Evolutionary conservation across 1,140 invertebrate species (phyloP), one percentile per base, ranked within the genome.

Genomic region (Eriosoma lanigerum): DNA sequence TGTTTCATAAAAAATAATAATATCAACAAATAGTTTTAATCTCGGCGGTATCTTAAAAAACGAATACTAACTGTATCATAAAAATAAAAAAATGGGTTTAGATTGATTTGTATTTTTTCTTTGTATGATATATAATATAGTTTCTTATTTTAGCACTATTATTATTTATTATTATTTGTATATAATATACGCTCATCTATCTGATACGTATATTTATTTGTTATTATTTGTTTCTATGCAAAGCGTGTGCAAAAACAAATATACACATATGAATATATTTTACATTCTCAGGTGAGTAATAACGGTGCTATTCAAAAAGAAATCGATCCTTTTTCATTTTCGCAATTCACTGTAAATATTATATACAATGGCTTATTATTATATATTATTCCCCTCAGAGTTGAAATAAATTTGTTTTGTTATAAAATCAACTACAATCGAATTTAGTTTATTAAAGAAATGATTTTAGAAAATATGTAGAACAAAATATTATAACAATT

Each of bases 401-500:
- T 66, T 44, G n/a, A n/a, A n/a, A 66, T 44, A 66, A 64, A 17
- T 64, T 64, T 12, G 26, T 64, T 64, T n/a, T n/a, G n/a, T 32
- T 64, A 32, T 32, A 32, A 64, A 38, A 64, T 17, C 9, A 32
- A 32, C 60, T 62, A 32, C 58, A n/a, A n/a, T n/a, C n/a, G n/a
- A n/a, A n/a, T n/a, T n/a, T n/a, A n/a, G n/a, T n/a, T n/a, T n/a
- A n/a, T n/a, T n/a, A n/a, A n/a, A n/a, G n/a, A n/a, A n/a, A n/a
- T n/a, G n/a, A n/a, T n/a, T n/a, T n/a, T n/a, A n/a, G n/a, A n/a
- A n/a, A n/a, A n/a, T n/a, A n/a, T n/a, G n/a, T n/a, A n/a, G n/a
- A n/a, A n/a, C n/a, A n/a, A n/a, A n/a, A n/a, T n/a, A n/a, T n/a
- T n/a, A n/a, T n/a, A n/a, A n/a, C n/a, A n/a, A n/a, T n/a, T n/a